Base-by-base conservation (phyloP, 2,888 invertebrate genomes). In the Taphrorychus bicolor region DNA sequence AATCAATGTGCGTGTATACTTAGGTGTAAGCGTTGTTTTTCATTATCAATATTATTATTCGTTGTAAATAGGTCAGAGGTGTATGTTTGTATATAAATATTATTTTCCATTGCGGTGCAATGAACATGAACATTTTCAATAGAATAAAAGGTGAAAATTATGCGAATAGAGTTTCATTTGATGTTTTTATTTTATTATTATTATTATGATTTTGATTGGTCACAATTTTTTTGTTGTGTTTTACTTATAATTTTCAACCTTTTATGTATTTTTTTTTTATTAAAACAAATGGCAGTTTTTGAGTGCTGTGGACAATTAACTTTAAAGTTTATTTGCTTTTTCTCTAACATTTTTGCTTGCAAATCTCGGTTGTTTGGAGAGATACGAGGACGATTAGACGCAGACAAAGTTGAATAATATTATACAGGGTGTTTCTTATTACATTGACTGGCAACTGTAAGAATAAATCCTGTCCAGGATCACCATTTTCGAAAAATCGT, bases 31-130 rank as follows among this genome's bases (percentile, higher is more conserved):
- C 41, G 56, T 66, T 66, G 61, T 60, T 45, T 60, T 60, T 11
- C 32, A 32, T 32, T 32, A 32, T 32, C 11, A 45, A 14, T 45
- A 54, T 59, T 68, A 62, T 63, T 17, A 45, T 45, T 16, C 45
- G 17, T 45, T 45, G 45, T 45, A 45, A 45, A 69, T 69, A 64
- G 40, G 51, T 60, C 42, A 52, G 49, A 79, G 5, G 14, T 83
- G 82, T 83, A 84, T 83, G 83, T 83, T 83, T 84, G 83, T 84
- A 83, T 80, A 83, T 83, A 83, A 79, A 80, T 79, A 81, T 59
- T 80, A 81, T 81, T 70, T 68, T 67, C 80, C 79, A 82, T 80
- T 81, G 78, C 80, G 79, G 79, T 78, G 76, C 77, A 76, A 79
- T 81, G 80, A 78, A 60, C 21, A 79, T 78, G 79, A 78, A 81